Evolutionary conservation across 2,888 invertebrate species (phyloP).

Genomic region (Volucella inanis): DNA sequence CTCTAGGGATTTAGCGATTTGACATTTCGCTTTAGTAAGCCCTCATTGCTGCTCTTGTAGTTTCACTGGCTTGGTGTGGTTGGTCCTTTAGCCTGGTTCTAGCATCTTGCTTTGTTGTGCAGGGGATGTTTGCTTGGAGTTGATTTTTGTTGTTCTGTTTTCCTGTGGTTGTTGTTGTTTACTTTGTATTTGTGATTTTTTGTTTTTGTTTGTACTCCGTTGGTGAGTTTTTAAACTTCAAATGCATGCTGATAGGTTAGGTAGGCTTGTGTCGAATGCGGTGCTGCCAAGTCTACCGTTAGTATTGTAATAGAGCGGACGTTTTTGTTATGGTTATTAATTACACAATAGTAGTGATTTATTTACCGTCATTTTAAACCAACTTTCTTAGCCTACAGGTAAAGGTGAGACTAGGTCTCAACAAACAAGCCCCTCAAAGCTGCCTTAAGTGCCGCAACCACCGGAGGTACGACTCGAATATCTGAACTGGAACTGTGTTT

Average conservation of each 20-base stretch:
- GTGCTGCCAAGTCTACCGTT: conserved; percentile 30
- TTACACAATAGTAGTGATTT: too few relatives aligned
- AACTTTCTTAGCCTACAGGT: too few relatives aligned
- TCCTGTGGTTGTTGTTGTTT: conserved; percentile 65
- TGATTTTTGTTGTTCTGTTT: background rate
- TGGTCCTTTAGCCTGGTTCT: conserved; percentile 57
- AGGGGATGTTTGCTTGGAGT: conserved; percentile 42
- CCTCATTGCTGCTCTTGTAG: conserved; percentile 40
- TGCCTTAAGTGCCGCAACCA: too few relatives aligned
- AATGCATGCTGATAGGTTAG: background rate
- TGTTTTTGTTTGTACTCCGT: conserved; percentile 25
- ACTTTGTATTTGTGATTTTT: conserved; percentile 19
- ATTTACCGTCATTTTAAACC: too few relatives aligned
- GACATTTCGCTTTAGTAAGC: conserved; percentile 35
- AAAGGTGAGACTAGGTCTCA: too few relatives aligned
- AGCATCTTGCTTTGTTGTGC: conserved; percentile 67
- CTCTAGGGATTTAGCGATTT: conserved; percentile 4
- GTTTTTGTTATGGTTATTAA: too few relatives aligned
- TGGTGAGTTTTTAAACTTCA: conserved; percentile 46
- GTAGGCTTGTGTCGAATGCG: conserved; percentile 34
- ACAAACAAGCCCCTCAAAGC: too few relatives aligned
- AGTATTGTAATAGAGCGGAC: conserved; percentile 16
- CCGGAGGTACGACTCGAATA: too few relatives aligned
- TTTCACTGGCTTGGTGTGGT: too few relatives aligned
- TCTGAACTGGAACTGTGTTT: too few relatives aligned